phyloP scores from a whole-genome alignment of 2,113 vertebrate species.

The Lamprologus lemairii region DNA sequence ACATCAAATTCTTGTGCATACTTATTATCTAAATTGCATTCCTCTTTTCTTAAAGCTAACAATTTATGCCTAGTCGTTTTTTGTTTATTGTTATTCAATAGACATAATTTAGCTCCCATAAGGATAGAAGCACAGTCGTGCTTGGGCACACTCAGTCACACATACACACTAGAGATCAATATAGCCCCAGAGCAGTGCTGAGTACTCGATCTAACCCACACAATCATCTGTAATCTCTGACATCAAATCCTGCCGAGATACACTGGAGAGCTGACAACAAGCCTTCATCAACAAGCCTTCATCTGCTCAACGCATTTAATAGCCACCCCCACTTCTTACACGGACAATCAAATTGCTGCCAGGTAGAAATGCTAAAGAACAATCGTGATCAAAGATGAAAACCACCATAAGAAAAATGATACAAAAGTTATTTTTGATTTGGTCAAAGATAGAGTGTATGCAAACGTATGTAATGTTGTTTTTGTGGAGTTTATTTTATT shows the following conservation, averaged over 20 bases:
- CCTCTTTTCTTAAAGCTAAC: neutral
- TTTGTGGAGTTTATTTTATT: neutral
- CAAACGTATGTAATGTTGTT: neutral
- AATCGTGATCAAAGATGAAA: neutral
- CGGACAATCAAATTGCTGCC: neutral
- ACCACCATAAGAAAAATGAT: neutral
- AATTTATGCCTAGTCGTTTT: neutral
- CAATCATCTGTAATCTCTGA: constrained; percentile 63
- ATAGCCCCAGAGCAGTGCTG: constrained; percentile 23
- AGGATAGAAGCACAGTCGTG: neutral
- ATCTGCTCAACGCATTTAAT: constrained; percentile 31
- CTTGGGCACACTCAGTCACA: neutral
- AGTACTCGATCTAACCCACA: constrained; percentile 45
- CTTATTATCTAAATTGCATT: neutral
- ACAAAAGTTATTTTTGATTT: neutral
- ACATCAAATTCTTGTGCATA: neutral
- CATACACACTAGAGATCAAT: constrained; percentile 30
- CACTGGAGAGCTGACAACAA: constrained; percentile 34
- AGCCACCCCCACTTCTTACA: neutral
- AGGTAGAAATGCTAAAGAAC: neutral
- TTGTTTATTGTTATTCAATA: neutral
- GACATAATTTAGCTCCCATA: neutral
- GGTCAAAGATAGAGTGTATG: neutral
- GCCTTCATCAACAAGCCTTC: constrained; percentile 40
- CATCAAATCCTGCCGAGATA: constrained; percentile 54